Evolutionary conservation across 2,888 invertebrate species (phyloP), one percentile per base, ranked within the genome.

Genomic region (Leucophora obtusa): DNA sequence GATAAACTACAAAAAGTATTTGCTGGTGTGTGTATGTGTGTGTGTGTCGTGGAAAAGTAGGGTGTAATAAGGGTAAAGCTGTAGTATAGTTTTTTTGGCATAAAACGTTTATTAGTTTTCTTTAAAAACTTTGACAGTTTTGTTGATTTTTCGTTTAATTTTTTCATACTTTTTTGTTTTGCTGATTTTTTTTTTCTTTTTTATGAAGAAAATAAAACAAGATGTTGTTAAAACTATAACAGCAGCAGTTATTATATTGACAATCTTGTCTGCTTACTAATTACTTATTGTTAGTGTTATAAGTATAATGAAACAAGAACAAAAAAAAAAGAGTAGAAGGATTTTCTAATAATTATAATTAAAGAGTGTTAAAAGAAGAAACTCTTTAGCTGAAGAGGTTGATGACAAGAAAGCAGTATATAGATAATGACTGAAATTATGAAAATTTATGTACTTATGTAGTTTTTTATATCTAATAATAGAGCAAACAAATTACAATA

Each of bases 81-180:
- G 14, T n/a, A n/a, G 43, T 47, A 47, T 47, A 47, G 14, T 47
- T 47, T 69, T 47, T 69, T 43, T 53, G 59, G 10, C 60, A 60
- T 53, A 71, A 62, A 71, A 50, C 58, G 38, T 76, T 76, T 76
- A 76, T 58, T 63, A 76, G 56, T 70, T 76, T 70, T 56, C 51
- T 58, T 69, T 17, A 11, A 28, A 62, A 63, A 69, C 18, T 75
- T 69, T 62, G 21, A 11, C 47, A 56, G 53, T 75, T 35, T 17
- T 50, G 60, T 63, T 56, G 33, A 75, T 33, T 43, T 69, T 75
- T 62, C 17, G 24, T 38, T 47, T 47, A 18, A 60, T 14, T 18
- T 33, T 47, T 47, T 60, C 28, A 28, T 28, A 28, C 1, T 38
- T 6, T n/a, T 10, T 60, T 17, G 43, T 38, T 54, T 33, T 21